phyloP scores from a whole-genome alignment of 2,888 invertebrate genomes.

The Drosophila prolongata region DNA sequence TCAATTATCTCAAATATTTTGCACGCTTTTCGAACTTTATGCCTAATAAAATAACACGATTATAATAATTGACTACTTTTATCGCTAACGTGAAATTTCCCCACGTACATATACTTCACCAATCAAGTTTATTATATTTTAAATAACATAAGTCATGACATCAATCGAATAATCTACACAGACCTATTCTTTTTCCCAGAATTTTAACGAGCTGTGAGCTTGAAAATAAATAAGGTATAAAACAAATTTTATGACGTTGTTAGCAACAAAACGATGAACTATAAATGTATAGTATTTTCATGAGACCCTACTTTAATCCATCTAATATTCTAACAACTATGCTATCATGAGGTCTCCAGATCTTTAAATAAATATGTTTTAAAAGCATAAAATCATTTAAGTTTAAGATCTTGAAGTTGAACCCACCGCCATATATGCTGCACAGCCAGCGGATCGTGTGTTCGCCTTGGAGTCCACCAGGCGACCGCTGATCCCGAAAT shows the following conservation, averaged over 20 bases:
- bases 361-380: too few species aligned
- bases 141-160: conserved; percentile 1
- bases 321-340: too few species aligned
- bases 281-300: neutral
- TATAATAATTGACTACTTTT: too few species aligned
- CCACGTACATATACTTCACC: neutral
- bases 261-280: neutral
- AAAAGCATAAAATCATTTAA: too few species aligned
- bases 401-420: neutral
- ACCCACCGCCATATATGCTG: conserved; percentile 99
- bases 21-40: neutral
- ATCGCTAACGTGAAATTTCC: neutral
- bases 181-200: neutral
- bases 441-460: conserved; percentile 98
- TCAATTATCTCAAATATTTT: neutral
- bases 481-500: conserved; percentile 99
- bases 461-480: conserved; percentile 99
- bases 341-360: too few species aligned
- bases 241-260: neutral
- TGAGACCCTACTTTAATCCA: too few species aligned
- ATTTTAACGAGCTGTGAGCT: neutral
- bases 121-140: neutral
- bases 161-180: neutral
- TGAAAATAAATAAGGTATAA: neutral
- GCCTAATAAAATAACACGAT: too few species aligned